phyloP scores from a whole-genome alignment of 2,113 vertebrate genomes.

The Alexandromys fortis region DNA sequence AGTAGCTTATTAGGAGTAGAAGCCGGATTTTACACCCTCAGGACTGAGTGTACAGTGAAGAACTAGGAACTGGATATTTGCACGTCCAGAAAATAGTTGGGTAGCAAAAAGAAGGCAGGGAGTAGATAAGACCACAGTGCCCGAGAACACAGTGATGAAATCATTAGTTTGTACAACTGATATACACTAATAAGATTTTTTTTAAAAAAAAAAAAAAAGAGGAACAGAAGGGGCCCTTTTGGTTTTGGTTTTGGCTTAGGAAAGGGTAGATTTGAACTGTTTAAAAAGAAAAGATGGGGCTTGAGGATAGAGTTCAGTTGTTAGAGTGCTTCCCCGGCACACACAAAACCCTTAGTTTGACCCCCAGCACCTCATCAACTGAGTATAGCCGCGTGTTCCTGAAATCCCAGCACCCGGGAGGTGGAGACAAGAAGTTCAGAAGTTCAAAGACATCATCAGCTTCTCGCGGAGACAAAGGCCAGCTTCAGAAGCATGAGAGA shows the following conservation, averaged over 20 bases:
- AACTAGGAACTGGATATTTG: not conserved
- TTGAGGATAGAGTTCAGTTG: too few species aligned
- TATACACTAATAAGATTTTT: not conserved
- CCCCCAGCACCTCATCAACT: not conserved
- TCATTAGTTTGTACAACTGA: not conserved
- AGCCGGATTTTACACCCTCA: not conserved
- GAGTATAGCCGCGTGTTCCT: not conserved
- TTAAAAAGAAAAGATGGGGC: not conserved
- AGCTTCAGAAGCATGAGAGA: not conserved
- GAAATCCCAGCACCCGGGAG: not conserved
- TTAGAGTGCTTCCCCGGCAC: not conserved
- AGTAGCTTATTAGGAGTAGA: not conserved
- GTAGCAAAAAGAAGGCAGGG: not conserved
- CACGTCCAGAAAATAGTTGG: not conserved
- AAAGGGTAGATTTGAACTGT: not conserved
- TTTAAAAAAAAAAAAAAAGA: not conserved
- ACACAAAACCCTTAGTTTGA: not conserved
- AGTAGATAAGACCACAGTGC: not conserved
- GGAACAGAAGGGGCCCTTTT: not conserved
- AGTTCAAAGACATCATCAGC: not conserved
- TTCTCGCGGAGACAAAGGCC: not conserved
- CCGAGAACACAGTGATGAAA: not conserved
- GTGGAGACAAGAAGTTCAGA: not conserved
- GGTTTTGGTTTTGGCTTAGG: conserved; percentile 1
- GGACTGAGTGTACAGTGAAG: not conserved